Base-by-base conservation (phyloP, 92 coral and sea anemone genomes). In the Epizoanthus scotinus region DNA sequence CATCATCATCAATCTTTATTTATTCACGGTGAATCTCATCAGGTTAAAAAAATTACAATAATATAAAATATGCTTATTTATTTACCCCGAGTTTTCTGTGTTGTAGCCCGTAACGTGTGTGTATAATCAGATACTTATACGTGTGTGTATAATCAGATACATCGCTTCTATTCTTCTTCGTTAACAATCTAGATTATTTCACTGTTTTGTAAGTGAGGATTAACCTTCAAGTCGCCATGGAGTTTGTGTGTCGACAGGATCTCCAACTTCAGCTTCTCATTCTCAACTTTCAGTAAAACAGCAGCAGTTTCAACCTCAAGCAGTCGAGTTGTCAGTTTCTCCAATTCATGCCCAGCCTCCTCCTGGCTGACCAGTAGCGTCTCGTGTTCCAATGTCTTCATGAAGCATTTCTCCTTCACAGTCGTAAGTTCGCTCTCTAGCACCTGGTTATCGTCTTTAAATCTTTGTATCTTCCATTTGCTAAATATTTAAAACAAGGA, bases 181-280 rank as follows among this genome's bases (percentile, higher is more conserved):
- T 44, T 44, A 44, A 4, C 13, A 44, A 10, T 44, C 14, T n/a
- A n/a, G n/a, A n/a, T n/a, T 10, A 13, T 44, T 44, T 7, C 50
- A 44, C 50, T 44, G 13, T 44, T 7, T 4, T 44, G 50, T 44
- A 1, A 63, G 50, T 44, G 13, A 63, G 7, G 74, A 77, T 58
- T n/a, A n/a, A 52, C 70, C 83, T 82, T 86, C 58, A 86, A 70
- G 31, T 82, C 86, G 8, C 67, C 78, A 69, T 86, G 50, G n/a
- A 82, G 86, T 67, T 82, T 77, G 10, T 70, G 63, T 8, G 83
- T 64, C 42, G 90, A 71, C 52, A 62, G n/a, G 49, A 58, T 62
- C n/a, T 86, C 90, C 60, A 86, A 28, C 71, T 70, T 82, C 13
- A 86, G 57, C 38, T 56, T 82, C 73, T 86, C 90, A 44, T 67